Evolutionary conservation across 2,113 vertebrate species (phyloP), one percentile per base, ranked within the genome.

Genomic region (Mustela lutreola): DNA sequence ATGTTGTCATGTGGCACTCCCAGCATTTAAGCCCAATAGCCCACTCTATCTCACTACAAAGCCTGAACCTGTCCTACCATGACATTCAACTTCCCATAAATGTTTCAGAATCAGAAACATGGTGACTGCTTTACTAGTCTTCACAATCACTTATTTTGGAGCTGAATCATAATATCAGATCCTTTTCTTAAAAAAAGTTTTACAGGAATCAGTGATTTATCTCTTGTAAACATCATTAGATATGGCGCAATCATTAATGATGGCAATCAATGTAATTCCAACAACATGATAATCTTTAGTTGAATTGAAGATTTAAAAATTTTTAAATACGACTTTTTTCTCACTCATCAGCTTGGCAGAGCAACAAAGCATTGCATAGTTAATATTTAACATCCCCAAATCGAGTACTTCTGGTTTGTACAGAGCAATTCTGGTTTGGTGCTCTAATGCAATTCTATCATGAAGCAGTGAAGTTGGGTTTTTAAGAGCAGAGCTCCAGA

Each of bases 231-330:
- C n/a, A 85, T 84, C 62, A 81, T 90, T 85, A 84, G 63, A 89
- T 73, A 67, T 60, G 63, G 62, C 48, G 73, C 18, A 58, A 56
- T 93, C 83, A 80, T 87, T 97, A 88, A 87, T 70, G 60, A 82
- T 53, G 33, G 21, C 62, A 67, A 83, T 83, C 76, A 89, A 12
- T 89, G 58, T 90, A 94, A 95, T 92, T 96, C 92, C 96, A 95
- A 70, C 60, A 88, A 71, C 78, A 86, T 36, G 78, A 86, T 80
- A 85, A 90, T 93, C 45, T 15, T 91, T 50, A 60, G 45, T 80
- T 90, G 42, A 73, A 82, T 5, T 89, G 63, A 84, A 95, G 73
- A 70, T 90, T 19, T 9, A 79, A 92, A 88, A 92, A 62, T 26
- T 56, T 79, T 96, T 83, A 79, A 94, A 36, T 71, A 60, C 80